Base-by-base conservation (phyloP, 1,140 invertebrate genomes). In the Drosophila carrolli region DNA sequence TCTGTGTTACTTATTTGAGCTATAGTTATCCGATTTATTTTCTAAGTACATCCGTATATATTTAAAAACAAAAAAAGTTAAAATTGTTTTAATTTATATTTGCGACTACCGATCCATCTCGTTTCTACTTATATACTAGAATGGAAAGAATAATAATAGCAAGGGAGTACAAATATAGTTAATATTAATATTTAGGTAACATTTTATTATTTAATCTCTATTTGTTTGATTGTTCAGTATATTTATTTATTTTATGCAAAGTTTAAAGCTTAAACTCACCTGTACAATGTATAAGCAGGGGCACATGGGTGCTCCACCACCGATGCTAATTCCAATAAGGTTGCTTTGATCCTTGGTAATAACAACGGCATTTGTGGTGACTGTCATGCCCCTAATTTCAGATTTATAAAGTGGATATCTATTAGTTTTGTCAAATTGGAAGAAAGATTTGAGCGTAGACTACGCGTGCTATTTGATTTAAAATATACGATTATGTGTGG, bases 231-330 rank as follows among this genome's bases (percentile, higher is more conserved):
- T 23, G 2, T 23, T 23, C 23, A 23, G 23, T 23, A 23, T 23
- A 4, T 23, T 23, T 23, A n/a, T n/a, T n/a, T n/a, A n/a, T n/a
- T 7, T 7, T 1, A 6, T 19, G 54, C 8, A 32, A 10, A 19
- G 2, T 4, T 10, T 37, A 14, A 35, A 4, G 11, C 14, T 16
- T 10, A 10, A 23, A 60, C 55, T 62, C 55, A 99, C 97, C 95
- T 98, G 95, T 11, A 99, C 98, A 80, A 99, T 98, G 92, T 99
- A 99, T 1, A 99, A 93, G 92, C 98, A 99, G 0, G 98, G 98
- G 93, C 99, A 99, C 50, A 97, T 94, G 1, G 98, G 98, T 0
- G 98, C 97, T 53, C 99, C 98, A 10, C 98, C 98, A 4, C 98
- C 98, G 68, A 99, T 99, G 92, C 97, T 99, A 61, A 99, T 99